These are phyloP conservation scores for Tachystola acroxantha DNA, from an alignment of 2,888 invertebrate species.

Conservation along the genomic window DNA sequence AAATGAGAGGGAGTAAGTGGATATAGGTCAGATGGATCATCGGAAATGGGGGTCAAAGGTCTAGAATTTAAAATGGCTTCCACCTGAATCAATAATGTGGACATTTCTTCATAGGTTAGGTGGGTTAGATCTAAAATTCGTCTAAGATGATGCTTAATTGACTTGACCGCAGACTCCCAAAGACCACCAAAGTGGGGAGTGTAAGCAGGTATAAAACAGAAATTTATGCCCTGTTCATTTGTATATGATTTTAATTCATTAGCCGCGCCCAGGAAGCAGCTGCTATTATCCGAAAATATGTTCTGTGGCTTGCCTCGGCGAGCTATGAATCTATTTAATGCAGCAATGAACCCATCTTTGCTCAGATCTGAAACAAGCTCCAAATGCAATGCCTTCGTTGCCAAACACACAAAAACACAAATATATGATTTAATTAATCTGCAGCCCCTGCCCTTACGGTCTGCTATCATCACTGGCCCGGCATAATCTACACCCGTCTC, in stretches of 20 bases:
- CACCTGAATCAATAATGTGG: slow-evolving; percentile 13
- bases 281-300: no score
- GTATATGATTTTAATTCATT: no score
- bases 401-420: no score
- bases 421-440: no score
- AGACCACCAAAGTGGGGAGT: slow-evolving; percentile 15
- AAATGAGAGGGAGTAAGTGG: no score
- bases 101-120: slow-evolving; percentile 13
- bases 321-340: slow-evolving; percentile 3
- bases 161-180: slow-evolving; percentile 14
- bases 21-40: no score
- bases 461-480: no score
- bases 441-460: no score
- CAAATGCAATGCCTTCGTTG: slow-evolving; percentile 4
- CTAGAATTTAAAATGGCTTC: slow-evolving; percentile 27
- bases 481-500: slow-evolving; percentile 1
- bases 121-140: neutral
- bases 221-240: slow-evolving; percentile 5
- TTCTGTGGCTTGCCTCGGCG: no score
- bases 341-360: neutral
- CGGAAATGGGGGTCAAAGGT: no score
- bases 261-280: no score
- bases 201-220: slow-evolving; percentile 14
- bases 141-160: slow-evolving; percentile 12
- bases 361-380: slow-evolving; percentile 1